These are phyloP conservation scores for Chloropsis cyanopogon DNA, from an alignment of 2,113 vertebrate genomes.

Conservation along the genomic window DNA sequence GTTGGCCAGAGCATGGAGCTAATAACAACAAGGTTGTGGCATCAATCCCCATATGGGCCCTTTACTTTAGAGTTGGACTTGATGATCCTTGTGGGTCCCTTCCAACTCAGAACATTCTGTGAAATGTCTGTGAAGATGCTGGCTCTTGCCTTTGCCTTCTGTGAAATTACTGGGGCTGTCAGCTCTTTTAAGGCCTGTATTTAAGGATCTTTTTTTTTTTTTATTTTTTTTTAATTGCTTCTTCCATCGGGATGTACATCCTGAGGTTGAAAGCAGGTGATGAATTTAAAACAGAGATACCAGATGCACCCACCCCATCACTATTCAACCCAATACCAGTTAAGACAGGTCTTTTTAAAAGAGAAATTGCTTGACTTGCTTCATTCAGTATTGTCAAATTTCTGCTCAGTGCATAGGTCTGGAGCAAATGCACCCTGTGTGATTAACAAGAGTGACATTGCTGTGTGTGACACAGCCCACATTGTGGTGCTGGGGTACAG, in stretches of 20 bases:
- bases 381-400: background rate
- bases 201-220: background rate
- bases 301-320: background rate
- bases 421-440: background rate
- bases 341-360: background rate
- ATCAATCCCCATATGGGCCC: background rate
- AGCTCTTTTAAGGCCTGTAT: background rate
- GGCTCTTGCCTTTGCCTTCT: background rate
- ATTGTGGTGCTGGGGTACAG: background rate
- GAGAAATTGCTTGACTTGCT: background rate
- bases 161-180: background rate
- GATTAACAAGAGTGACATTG: background rate
- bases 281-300: slow-evolving; percentile 6
- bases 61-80: background rate
- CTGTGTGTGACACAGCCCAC: background rate
- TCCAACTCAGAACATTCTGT: background rate
- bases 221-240: background rate
- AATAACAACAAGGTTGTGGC: background rate
- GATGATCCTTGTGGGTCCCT: too few species aligned
- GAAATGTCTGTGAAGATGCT: background rate
- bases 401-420: background rate
- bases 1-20: background rate
- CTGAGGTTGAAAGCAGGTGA: background rate
- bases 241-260: background rate
- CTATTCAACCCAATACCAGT: background rate